Conservation (phyloP, 2,797 vertebrate genomes). For the Anguilla obscura region DNA sequence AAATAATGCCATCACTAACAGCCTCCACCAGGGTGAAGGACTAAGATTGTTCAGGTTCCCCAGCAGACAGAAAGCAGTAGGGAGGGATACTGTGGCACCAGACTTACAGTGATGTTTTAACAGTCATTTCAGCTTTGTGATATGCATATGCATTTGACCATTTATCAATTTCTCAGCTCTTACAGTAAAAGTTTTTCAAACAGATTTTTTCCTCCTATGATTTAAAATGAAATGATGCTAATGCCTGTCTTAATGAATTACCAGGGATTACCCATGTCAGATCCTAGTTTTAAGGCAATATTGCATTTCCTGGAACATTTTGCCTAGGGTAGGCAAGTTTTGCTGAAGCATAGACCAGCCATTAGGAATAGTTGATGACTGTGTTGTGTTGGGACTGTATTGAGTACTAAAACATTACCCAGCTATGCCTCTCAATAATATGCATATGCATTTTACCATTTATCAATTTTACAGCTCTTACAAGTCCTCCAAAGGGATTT, state of each 20-base stretch:
- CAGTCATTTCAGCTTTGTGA: neutral
- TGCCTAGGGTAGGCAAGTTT: neutral
- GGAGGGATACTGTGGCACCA: neutral
- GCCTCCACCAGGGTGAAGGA: neutral
- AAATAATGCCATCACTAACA: neutral
- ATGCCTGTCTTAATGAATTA: neutral
- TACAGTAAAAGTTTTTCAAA: neutral
- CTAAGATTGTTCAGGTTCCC: neutral
- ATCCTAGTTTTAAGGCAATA: neutral
- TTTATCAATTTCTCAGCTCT: neutral
- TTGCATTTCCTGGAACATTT: neutral
- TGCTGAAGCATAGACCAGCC: conserved; percentile 36
- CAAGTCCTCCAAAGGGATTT: neutral
- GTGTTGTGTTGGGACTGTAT: conserved; percentile 59
- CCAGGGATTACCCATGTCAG: neutral
- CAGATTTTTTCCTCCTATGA: neutral
- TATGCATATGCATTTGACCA: neutral
- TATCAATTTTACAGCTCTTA: neutral
- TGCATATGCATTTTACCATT: neutral
- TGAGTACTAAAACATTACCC: conserved; percentile 37
- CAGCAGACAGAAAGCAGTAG: neutral
- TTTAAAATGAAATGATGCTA: neutral
- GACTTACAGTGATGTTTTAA: neutral
- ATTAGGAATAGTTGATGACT: conserved; percentile 49
- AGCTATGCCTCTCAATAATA: neutral